These are phyloP conservation scores for Passer domesticus DNA, from an alignment of 2,113 vertebrate species.

Conservation along the genomic window DNA sequence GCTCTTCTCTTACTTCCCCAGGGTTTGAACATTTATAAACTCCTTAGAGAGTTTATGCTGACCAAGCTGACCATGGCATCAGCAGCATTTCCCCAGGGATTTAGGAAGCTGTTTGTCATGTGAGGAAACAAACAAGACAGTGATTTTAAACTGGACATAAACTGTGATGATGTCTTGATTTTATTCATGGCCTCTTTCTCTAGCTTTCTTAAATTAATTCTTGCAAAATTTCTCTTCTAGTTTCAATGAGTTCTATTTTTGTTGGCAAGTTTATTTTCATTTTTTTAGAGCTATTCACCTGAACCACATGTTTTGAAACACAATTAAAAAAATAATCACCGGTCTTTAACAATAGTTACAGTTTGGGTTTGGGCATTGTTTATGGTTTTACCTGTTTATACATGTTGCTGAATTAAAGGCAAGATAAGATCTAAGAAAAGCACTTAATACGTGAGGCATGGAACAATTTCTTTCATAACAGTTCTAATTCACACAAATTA, in stretches of 20 bases:
- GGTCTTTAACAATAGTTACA: not conserved
- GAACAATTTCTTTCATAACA: not conserved
- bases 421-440: conserved; percentile 39
- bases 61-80: not conserved
- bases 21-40: not conserved
- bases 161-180: not conserved
- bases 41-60: not conserved
- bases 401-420: not conserved
- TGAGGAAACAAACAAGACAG: not conserved
- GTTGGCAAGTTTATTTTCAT: not conserved
- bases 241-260: not conserved
- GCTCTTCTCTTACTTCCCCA: not conserved
- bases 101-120: not conserved
- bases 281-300: not conserved
- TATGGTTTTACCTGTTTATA: conserved; percentile 20
- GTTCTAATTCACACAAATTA: not conserved
- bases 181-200: not conserved
- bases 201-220: not conserved
- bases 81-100: not conserved
- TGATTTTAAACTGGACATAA: not conserved
- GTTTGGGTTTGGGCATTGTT: not conserved
- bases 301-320: not conserved
- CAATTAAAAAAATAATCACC: not conserved
- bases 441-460: not conserved
- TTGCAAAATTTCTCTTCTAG: not conserved